phyloP scores from a whole-genome alignment of 2,888 invertebrate species.

The Campoplex nolae region DNA sequence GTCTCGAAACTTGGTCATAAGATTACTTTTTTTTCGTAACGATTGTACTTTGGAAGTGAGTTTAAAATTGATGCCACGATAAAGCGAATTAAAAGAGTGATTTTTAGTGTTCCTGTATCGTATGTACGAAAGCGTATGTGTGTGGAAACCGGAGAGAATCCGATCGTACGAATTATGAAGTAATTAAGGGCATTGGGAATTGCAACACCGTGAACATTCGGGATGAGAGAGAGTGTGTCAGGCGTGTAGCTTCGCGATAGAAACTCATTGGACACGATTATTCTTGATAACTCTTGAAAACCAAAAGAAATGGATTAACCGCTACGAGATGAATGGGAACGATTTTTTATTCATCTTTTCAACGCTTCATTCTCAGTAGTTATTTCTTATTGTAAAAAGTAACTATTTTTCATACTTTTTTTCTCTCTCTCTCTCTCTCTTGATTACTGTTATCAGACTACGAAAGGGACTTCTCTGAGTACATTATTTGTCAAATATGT shows the following conservation, averaged over 20 bases:
- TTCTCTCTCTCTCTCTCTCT: not conserved
- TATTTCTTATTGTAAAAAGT: not conserved
- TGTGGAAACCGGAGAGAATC: not conserved
- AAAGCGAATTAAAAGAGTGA: not conserved
- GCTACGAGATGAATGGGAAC: not conserved
- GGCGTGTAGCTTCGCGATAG: not conserved
- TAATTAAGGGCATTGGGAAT: conserved; percentile 33
- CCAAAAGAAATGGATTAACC: not conserved
- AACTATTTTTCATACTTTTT: no score
- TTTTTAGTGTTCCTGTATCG: not conserved
- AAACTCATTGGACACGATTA: not conserved
- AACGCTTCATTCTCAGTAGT: not conserved
- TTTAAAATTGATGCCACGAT: not conserved
- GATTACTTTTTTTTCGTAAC: not conserved
- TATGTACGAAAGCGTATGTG: not conserved
- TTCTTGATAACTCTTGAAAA: not conserved
- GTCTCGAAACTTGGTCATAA: not conserved
- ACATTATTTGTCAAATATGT: not conserved
- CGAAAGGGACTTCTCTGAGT: not conserved
- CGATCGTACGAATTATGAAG: conserved; percentile 41
- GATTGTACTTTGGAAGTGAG: not conserved
- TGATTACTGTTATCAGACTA: not conserved
- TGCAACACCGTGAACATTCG: not conserved
- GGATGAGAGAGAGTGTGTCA: not conserved
- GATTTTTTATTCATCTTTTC: not conserved